phyloP scores from a whole-genome alignment of 2,888 invertebrate genomes.

The Deilephila elpenor region DNA sequence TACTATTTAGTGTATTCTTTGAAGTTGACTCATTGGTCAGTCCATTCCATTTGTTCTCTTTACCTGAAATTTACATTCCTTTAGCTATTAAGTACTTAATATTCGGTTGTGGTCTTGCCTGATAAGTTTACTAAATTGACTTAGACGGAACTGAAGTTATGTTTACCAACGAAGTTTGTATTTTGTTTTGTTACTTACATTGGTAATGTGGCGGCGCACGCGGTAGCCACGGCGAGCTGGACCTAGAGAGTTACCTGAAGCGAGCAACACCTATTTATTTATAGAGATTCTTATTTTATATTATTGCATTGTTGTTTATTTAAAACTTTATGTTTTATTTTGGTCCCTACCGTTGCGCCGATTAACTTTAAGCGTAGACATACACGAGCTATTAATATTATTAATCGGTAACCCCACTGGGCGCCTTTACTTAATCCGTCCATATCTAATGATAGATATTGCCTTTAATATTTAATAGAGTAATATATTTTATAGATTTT shows the following conservation, averaged over 20 bases:
- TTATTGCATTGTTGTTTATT: constrained; percentile 77
- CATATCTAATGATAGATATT: constrained; percentile 83
- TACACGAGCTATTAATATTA: constrained; percentile 76
- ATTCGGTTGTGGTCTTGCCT: constrained; percentile 86
- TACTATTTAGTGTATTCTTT: constrained; percentile 54
- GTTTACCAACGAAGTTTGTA: constrained; percentile 81
- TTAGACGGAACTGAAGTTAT: constrained; percentile 81
- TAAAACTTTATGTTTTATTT: constrained; percentile 66
- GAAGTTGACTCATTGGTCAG: constrained; percentile 58
- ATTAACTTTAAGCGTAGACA: constrained; percentile 63
- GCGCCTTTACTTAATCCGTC: constrained; percentile 85
- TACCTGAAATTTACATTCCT: constrained; percentile 78
- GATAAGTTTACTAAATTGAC: constrained; percentile 83
- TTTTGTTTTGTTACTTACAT: constrained; percentile 73
- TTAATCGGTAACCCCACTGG: constrained; percentile 82
- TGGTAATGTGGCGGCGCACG: constrained; percentile 56
- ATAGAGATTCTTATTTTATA: constrained; percentile 75
- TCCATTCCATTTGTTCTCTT: constrained; percentile 65
- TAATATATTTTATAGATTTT: constrained; percentile 84
- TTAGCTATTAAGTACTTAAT: constrained; percentile 84
- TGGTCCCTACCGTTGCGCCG: constrained; percentile 72
- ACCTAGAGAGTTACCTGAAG: constrained; percentile 82
- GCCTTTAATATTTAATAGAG: constrained; percentile 85
- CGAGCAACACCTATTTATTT: constrained; percentile 77
- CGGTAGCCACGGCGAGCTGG: constrained; percentile 67